Percentiles rank a stretch among this genome's conserved stretches.
phyloP scores from a whole-genome alignment of 2,797 vertebrate genomes.

The Dicrostonyx torquatus region DNA sequence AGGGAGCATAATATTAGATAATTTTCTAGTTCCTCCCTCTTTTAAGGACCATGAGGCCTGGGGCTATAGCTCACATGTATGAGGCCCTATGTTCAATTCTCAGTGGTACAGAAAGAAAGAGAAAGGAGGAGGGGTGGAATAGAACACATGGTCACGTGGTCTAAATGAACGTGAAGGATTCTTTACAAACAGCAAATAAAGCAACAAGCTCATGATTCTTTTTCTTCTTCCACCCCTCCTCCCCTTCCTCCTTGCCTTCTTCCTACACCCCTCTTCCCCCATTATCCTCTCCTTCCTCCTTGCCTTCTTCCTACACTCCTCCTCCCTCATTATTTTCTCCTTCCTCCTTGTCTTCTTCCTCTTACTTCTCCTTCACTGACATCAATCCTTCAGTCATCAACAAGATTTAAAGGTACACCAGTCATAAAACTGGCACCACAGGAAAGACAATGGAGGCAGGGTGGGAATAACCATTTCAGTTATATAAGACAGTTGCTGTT shows the following conservation, averaged over 20 bases:
- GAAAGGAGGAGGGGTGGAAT: not conserved
- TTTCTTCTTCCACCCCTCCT: not conserved
- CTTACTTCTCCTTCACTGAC: not conserved
- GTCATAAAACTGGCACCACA: not conserved
- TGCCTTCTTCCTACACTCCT: not conserved
- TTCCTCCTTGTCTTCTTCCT: not conserved
- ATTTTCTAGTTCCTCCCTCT: not conserved
- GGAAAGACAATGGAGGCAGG: not conserved
- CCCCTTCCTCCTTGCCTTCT: not conserved
- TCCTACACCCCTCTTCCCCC: too few relatives aligned
- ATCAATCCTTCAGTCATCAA: not conserved
- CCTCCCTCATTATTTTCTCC: too few relatives aligned
- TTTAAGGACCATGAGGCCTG: not conserved
- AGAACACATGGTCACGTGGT: not conserved
- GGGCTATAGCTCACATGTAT: not conserved
- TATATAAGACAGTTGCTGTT: not conserved
- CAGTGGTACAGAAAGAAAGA: not conserved
- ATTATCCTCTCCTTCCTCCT: not conserved
- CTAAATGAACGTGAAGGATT: not conserved
- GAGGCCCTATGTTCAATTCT: not conserved
- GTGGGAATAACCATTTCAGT: not conserved
- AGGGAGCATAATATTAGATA: not conserved
- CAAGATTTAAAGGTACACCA: not conserved
- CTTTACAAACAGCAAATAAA: conserved; percentile 11
- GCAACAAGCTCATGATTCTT: not conserved